Percentiles rank a stretch among this genome's conserved stretches.
Conservation (phyloP, 2,888 invertebrate genomes). For the Macaria liturata region DNA sequence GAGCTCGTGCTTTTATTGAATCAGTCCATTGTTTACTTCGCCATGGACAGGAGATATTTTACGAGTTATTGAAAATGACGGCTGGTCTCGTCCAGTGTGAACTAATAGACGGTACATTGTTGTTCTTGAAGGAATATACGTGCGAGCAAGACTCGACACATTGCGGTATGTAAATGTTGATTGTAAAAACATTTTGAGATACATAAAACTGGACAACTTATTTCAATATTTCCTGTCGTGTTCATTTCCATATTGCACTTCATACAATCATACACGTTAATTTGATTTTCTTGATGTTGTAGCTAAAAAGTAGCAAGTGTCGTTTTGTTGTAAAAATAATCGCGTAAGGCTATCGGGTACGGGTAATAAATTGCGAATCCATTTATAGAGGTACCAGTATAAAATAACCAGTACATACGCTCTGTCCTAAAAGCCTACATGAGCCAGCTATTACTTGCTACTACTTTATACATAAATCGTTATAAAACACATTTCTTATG, state of each 20-base stretch:
- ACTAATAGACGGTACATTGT: constrained; percentile 20
- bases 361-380: constrained; percentile 11
- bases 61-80: constrained; percentile 25
- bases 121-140: constrained; percentile 22
- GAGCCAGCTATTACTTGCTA: neutral
- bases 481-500: no score
- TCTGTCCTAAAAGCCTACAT: no score
- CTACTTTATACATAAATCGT: neutral
- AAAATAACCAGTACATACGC: no score
- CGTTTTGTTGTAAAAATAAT: neutral
- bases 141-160: constrained; percentile 19
- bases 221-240: neutral
- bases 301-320: no score
- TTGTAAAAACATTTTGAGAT: neutral
- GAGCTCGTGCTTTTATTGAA: constrained; percentile 47
- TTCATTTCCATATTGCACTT: neutral
- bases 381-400: constrained; percentile 9
- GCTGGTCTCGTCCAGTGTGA: constrained; percentile 18
- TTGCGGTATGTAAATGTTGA: constrained; percentile 29
- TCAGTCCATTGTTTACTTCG: constrained; percentile 46
- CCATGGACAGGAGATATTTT: constrained; percentile 24
- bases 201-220: no score
- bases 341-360: constrained; percentile 5
- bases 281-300: no score
- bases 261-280: no score